Conservation (phyloP, 1,140 invertebrate species). For the Hyles euphorbiae region DNA sequence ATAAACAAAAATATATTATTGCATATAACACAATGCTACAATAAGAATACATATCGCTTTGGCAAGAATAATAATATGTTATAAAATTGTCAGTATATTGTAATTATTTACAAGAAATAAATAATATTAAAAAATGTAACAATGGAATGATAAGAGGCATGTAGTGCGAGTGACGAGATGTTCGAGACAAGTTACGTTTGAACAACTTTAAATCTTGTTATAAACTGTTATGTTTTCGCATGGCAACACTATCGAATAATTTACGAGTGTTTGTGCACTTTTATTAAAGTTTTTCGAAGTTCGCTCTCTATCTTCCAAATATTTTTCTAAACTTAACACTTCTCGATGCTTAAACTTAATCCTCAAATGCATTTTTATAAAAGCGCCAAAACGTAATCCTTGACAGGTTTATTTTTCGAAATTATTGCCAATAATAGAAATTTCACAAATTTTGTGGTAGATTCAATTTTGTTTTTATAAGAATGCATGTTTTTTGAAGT, state of each 20-base stretch:
- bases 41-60: constrained; percentile 73
- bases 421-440: constrained; percentile 27
- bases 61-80: constrained; percentile 46
- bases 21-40: constrained; percentile 62
- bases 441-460: constrained; percentile 21
- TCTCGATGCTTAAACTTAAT: constrained; percentile 8
- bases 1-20: constrained; percentile 41
- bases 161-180: background rate
- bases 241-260: constrained; percentile 5
- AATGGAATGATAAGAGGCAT: constrained; percentile 1
- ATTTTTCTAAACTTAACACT: constrained; percentile 56
- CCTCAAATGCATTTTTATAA: no score
- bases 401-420: constrained; percentile 12
- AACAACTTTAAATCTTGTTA: constrained; percentile 23
- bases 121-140: constrained; percentile 3
- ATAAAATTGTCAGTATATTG: constrained; percentile 34
- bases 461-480: constrained; percentile 31
- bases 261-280: constrained; percentile 19
- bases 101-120: constrained; percentile 25
- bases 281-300: constrained; percentile 17
- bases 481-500: constrained; percentile 32
- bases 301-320: constrained; percentile 22
- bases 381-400: constrained; percentile 2
- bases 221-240: constrained; percentile 3
- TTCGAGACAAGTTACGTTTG: constrained; percentile 18